Percentiles rank a stretch among this genome's conserved stretches.
phyloP scores from a whole-genome alignment of 2,888 invertebrate species.

The Thysanoteuthis rhombus region DNA sequence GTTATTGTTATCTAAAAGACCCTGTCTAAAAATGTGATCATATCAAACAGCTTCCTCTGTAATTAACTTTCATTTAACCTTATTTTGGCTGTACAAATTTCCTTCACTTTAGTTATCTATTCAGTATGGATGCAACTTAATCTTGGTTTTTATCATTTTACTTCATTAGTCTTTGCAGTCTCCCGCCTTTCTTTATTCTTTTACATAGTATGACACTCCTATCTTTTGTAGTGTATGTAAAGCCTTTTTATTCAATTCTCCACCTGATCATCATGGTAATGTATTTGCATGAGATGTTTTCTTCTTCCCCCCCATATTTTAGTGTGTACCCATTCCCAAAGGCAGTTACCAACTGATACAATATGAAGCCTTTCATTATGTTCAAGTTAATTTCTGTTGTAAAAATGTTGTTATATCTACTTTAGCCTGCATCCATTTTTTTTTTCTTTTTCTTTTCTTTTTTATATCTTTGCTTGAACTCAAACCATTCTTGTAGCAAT shows the following conservation, averaged over 20 bases:
- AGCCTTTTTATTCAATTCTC: neutral
- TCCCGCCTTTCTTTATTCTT: neutral
- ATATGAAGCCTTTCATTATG: neutral
- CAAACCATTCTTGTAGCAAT: neutral
- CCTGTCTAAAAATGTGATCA: too few relatives aligned
- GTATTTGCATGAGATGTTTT: slow-evolving; percentile 14
- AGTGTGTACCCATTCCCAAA: neutral
- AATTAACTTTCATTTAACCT: too few relatives aligned
- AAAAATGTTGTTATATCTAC: neutral
- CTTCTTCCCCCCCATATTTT: neutral
- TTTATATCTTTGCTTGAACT: neutral
- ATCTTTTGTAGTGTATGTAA: slow-evolving; percentile 27
- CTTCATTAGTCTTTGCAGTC: neutral
- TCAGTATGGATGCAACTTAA: neutral
- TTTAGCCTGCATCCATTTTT: neutral
- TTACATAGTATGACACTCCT: neutral
- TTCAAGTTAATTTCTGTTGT: neutral
- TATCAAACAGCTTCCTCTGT: too few relatives aligned
- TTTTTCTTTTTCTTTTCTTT: neutral
- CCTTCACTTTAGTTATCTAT: too few relatives aligned
- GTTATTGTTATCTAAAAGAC: too few relatives aligned
- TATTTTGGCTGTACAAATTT: too few relatives aligned
- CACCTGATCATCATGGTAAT: neutral
- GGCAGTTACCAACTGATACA: neutral
- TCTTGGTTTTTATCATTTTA: neutral